Base-by-base conservation (phyloP, 2,888 invertebrate species). In the Acanthacorydalis orientalis region DNA sequence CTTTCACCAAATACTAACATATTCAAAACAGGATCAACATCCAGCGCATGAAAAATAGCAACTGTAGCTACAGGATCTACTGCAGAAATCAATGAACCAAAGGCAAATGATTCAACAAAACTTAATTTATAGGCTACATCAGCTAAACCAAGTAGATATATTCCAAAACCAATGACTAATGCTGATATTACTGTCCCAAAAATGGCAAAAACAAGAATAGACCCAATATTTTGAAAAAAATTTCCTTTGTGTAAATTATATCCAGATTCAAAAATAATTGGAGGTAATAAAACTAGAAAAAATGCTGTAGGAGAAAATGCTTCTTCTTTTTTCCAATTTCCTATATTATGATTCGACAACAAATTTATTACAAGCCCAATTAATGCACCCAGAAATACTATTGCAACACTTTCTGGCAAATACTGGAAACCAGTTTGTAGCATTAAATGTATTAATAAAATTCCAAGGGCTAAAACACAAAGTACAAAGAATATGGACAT, bases 11-110 rank as follows among this genome's bases (percentile, higher is more conserved):
- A 98, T 1, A 98, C 97, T 68, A 98, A 82, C 97, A 99, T 99
- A 70, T 98, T 97, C 1, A 98, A 72, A 6, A 98, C 85, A 1
- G 95, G 95, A 64, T 98, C 97, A 0, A 96, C 90, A 65, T 98
- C 89, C 31, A 97, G 69, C 1, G 96, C 96, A 68, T 97, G 93
- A 62, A 98, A 98, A 55, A 98, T 98, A 9, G 98, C 97, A 31
- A 98, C 84, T 0, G 98, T 99, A 4, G 97, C 97, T 0, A 98
- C 97, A 0, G 98, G 98, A 70, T 98, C 98, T 4, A 98, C 97
- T 31, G 98, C 98, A 2, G 96, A 97, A 63, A 98, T 96, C 51
- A 95, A 68, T 0, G 96, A 93, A 7, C 97, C 97, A 70, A 98
- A 98, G 1, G 97, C 97, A 73, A 97, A 97, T 48, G 96, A 95